These are phyloP conservation scores for Drosophila bocki DNA, from an alignment of 1,140 invertebrate genomes.

Conservation along the genomic window DNA sequence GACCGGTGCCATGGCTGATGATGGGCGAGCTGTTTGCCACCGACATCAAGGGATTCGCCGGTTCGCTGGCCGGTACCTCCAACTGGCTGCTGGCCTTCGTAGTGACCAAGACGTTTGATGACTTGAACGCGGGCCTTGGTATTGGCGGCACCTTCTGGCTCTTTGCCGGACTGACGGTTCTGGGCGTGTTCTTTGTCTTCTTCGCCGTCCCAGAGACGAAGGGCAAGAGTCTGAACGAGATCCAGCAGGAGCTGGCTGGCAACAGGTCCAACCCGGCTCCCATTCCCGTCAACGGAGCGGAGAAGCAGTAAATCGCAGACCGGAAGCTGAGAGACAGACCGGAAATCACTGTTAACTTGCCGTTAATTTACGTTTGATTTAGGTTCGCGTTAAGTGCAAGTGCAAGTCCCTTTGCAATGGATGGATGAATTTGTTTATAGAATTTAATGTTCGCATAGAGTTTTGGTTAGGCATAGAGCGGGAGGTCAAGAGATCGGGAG, in stretches of 20 bases:
- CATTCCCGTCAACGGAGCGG: slow-evolving; percentile 1
- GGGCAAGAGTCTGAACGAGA: slow-evolving; percentile 94
- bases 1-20: slow-evolving; percentile 93
- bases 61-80: slow-evolving; percentile 89
- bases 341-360: slow-evolving; percentile 60
- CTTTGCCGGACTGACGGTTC: slow-evolving; percentile 89
- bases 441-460: slow-evolving; percentile 51
- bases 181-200: slow-evolving; percentile 91
- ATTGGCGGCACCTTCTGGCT: slow-evolving; percentile 91
- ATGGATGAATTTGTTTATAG: slow-evolving; percentile 62
- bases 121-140: slow-evolving; percentile 87
- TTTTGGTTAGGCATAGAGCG: slow-evolving; percentile 31
- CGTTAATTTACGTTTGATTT: slow-evolving; percentile 60
- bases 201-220: slow-evolving; percentile 95
- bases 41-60: slow-evolving; percentile 91
- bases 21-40: slow-evolving; percentile 91
- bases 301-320: slow-evolving; percentile 49
- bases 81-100: slow-evolving; percentile 93
- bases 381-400: slow-evolving; percentile 65
- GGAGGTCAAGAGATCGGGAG: slow-evolving; percentile 19
- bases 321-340: slow-evolving; percentile 25
- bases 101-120: slow-evolving; percentile 91
- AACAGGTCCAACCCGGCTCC: slow-evolving; percentile 33
- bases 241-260: slow-evolving; percentile 88
- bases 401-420: slow-evolving; percentile 55